A percentile compares a stretch with the other conserved stretches of the same genome.
These are phyloP conservation scores for Falco cherrug DNA, from an alignment of 2,797 vertebrate genomes.

Conservation along the genomic window DNA sequence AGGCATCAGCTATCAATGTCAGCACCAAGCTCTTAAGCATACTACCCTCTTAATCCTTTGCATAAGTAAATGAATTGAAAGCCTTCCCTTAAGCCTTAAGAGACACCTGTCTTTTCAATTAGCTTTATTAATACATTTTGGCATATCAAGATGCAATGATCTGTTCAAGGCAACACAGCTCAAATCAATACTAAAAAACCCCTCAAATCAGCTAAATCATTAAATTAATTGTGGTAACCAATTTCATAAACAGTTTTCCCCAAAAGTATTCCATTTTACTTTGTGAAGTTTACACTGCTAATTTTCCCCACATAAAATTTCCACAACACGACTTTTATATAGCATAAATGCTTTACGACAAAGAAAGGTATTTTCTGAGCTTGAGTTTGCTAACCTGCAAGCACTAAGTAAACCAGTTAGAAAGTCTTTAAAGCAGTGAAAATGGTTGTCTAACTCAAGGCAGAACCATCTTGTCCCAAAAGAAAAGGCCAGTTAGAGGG, in stretches of 20 bases:
- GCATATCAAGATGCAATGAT: neutral
- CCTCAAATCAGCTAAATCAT: rapidly evolving
- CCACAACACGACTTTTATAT: neutral
- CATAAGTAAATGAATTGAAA: neutral
- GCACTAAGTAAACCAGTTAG: neutral
- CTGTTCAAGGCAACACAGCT: neutral
- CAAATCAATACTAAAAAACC: neutral
- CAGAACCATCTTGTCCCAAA: neutral
- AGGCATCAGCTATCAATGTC: neutral
- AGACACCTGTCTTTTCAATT: neutral
- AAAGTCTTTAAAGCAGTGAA: neutral
- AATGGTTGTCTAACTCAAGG: neutral
- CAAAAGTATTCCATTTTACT: neutral
- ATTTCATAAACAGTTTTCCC: neutral
- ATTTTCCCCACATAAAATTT: neutral
- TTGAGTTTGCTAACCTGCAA: neutral
- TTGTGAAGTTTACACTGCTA: neutral
- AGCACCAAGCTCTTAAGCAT: neutral
- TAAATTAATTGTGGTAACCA: neutral
- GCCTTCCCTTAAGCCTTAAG: neutral
- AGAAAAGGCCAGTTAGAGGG: neutral
- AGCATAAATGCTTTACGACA: neutral
- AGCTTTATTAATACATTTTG: neutral
- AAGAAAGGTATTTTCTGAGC: neutral
- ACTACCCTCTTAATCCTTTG: neutral